These are phyloP conservation scores for Hippocampus mohnikei DNA, from an alignment of 2,113 vertebrate species.

Conservation along the genomic window DNA sequence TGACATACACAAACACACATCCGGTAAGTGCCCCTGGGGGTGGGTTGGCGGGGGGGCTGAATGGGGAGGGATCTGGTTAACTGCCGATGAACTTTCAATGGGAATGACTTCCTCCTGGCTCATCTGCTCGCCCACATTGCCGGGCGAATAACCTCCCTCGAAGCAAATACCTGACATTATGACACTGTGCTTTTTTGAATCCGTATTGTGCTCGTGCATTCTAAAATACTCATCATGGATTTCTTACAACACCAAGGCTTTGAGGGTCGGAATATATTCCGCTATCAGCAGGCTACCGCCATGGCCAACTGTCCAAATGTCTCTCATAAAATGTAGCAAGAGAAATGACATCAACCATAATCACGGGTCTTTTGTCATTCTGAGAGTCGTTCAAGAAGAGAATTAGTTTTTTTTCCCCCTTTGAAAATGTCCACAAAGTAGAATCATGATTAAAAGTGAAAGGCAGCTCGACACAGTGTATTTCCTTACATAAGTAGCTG, in stretches of 20 bases:
- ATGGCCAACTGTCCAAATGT: background rate
- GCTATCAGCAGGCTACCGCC: background rate
- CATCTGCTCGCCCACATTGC: conserved; percentile 33
- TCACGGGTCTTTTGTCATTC: background rate
- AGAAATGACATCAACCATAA: background rate
- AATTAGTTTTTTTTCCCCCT: background rate
- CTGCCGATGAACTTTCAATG: conserved; percentile 51
- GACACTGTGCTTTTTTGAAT: conserved; percentile 12
- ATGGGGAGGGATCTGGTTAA: conserved; percentile 38
- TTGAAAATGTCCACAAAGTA: background rate
- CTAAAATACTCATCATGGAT: conserved; percentile 31
- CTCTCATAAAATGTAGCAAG: background rate
- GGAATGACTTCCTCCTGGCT: conserved; percentile 43
- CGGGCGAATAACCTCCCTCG: conserved; percentile 21
- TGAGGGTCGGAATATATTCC: conserved; percentile 14
- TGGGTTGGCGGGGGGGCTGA: conserved; percentile 10
- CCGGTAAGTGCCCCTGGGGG: conserved; percentile 19
- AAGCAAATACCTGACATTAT: conserved; percentile 20
- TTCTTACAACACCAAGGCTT: conserved; percentile 34
- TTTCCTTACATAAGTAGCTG: background rate
- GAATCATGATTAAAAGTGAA: background rate
- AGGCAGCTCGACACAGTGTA: background rate
- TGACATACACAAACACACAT: conserved; percentile 18
- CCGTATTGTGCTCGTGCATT: conserved; percentile 19
- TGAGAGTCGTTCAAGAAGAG: background rate